A percentile compares a stretch with the other conserved stretches of the same genome.
These are phyloP conservation scores for Bombyx mandarina DNA, from an alignment of 1,140 invertebrate genomes.

Conservation along the genomic window DNA sequence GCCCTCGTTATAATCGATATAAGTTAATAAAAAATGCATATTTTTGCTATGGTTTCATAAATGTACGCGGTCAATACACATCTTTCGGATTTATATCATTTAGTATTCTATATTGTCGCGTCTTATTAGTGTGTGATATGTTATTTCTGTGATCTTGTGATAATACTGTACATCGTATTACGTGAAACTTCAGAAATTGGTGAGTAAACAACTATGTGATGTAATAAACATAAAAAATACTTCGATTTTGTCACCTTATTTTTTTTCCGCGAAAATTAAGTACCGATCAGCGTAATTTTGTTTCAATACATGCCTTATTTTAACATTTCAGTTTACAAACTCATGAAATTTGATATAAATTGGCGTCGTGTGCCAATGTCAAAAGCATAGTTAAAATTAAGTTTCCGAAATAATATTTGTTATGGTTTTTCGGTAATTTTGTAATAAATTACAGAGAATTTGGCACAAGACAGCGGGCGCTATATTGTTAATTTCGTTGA, in stretches of 20 bases:
- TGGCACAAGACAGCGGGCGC: too few species aligned
- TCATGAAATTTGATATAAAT: too few species aligned
- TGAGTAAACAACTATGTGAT: neutral
- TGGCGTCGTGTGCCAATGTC: too few species aligned
- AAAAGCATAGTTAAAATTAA: too few species aligned
- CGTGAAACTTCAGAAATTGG: neutral
- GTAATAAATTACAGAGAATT: too few species aligned
- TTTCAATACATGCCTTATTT: too few species aligned
- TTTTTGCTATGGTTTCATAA: constrained; percentile 58
- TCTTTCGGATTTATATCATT: constrained; percentile 18
- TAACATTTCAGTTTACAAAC: too few species aligned
- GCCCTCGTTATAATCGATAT: constrained; percentile 46
- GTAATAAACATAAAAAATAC: neutral
- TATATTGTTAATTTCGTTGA: too few species aligned
- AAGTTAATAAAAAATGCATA: constrained; percentile 68
- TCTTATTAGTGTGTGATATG: neutral
- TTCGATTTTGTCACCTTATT: neutral
- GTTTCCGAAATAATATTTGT: too few species aligned
- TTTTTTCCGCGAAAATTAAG: too few species aligned
- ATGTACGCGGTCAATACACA: constrained; percentile 40
- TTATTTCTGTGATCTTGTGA: neutral
- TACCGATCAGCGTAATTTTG: too few species aligned
- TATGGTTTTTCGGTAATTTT: too few species aligned
- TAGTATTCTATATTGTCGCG: neutral
- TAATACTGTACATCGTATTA: neutral